A percentile compares a stretch with the other conserved stretches of the same genome.
phyloP scores from a whole-genome alignment of 2,113 vertebrate species.

The Camarhynchus parvulus region DNA sequence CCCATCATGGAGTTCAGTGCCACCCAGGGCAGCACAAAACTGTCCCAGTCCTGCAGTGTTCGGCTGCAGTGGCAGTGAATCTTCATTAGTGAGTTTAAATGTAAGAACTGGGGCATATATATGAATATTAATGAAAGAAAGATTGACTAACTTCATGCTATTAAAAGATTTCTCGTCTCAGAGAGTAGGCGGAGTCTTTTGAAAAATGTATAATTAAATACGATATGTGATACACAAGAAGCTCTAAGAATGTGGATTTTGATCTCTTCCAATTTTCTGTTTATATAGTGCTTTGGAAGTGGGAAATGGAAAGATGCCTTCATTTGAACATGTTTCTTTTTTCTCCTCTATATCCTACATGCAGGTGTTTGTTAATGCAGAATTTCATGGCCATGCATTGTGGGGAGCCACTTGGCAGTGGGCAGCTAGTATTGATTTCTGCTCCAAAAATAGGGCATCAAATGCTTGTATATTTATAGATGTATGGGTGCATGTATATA shows the following conservation, averaged over 20 bases:
- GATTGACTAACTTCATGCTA: constrained; percentile 60
- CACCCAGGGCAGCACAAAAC: neutral
- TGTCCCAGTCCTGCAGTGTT: neutral
- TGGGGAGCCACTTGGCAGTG: neutral
- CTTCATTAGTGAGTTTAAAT: constrained; percentile 17
- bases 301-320: neutral
- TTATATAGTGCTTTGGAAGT: neutral
- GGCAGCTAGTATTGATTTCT: constrained; percentile 27
- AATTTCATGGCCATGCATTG: neutral
- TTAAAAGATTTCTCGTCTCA: constrained; percentile 47
- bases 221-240: neutral
- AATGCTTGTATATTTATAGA: constrained; percentile 5
- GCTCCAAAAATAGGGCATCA: constrained; percentile 30
- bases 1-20: neutral
- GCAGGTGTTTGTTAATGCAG: neutral
- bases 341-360: neutral
- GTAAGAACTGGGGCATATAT: constrained; percentile 41
- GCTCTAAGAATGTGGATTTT: neutral
- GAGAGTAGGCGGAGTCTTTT: constrained; percentile 37
- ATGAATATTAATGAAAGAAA: constrained; percentile 66
- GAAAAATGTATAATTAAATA: constrained; percentile 29
- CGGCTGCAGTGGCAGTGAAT: neutral
- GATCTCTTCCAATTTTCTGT: neutral
- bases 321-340: neutral
- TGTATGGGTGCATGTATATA: neutral